Evolutionary conservation across 2,888 invertebrate genomes (phyloP), one percentile per base, ranked within the genome.

Genomic region (Pheosia gnoma): DNA sequence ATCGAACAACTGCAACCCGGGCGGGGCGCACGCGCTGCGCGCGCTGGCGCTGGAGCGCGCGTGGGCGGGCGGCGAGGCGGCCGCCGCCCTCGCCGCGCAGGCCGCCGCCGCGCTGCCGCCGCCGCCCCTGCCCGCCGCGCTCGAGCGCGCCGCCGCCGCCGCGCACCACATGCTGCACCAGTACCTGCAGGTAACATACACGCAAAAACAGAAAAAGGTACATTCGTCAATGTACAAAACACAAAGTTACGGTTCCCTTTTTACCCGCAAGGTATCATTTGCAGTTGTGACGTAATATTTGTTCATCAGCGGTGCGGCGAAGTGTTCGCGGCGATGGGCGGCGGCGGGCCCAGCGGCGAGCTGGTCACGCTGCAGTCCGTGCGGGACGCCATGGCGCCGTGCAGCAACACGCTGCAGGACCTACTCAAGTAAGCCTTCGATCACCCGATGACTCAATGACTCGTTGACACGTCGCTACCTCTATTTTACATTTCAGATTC

Each of bases 311-410:
- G 93, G 7, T 93, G 93, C 73, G 85, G 91, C 67, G 93, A 93
- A 67, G 93, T 93, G 67, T 93, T 93, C 78, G 93, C 93, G 59
- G 93, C 92, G 49, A 91, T 93, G 91, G 92, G 93, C 51, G 93
- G 93, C 65, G 78, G 79, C 60, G 81, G 82, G 6, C 57, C 80
- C 5, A 71, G 79, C 60, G 84, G 82, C 6, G 88, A 88, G 66
- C 77, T 88, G 11, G 90, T 93, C 8, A 81, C 92, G 38, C 75
- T 93, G 61, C 93, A 93, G 62, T 88, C 91, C 0, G 92, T 93
- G 45, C 83, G 92, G 4, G 93, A 93, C 74, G 92, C 93, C 2
- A 85, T 93, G 88, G 89, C 90, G 38, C 93, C 93, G 0, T 88
- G 89, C 72, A 74, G 82, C 63, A 71, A 68, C 51, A 83, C 90